phyloP scores from a whole-genome alignment of 2,888 invertebrate genomes.

The Athripsodes cinereus region DNA sequence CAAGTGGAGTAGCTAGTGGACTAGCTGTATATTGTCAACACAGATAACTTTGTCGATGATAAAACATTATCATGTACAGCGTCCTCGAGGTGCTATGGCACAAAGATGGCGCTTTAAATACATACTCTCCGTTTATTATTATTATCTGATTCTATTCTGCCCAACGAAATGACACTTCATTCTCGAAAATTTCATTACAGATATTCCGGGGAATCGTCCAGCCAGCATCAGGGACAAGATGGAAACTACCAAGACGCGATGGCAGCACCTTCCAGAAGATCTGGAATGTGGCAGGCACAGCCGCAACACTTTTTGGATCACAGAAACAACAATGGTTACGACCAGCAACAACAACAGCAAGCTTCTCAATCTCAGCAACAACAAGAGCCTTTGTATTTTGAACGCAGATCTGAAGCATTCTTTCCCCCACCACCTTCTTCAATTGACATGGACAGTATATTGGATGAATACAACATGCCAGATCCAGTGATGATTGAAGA shows the following conservation, averaged over 20 bases:
- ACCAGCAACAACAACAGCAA: not conserved
- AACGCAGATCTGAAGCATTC: not conserved
- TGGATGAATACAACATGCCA: not conserved
- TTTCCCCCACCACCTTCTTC: not conserved
- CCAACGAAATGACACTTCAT: no score
- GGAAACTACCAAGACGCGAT: conserved; percentile 38
- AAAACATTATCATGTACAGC: no score
- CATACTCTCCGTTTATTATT: no score
- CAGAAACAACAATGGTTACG: not conserved
- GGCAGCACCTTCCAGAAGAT: conserved; percentile 34
- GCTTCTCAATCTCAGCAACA: not conserved
- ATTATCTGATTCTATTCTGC: no score
- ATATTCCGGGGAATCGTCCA: conserved; percentile 10
- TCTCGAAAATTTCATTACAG: no score
- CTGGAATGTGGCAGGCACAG: conserved; percentile 14
- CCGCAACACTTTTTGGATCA: conserved; percentile 1
- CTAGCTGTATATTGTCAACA: no score
- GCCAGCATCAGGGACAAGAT: conserved; percentile 20
- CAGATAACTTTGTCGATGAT: no score
- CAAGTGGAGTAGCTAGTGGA: no score
- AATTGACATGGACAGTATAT: not conserved
- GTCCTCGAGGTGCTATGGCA: no score
- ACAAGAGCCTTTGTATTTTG: not conserved
- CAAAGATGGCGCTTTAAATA: no score
- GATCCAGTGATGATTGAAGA: conserved; percentile 13